A percentile compares a stretch with the other conserved stretches of the same genome.
phyloP scores from a whole-genome alignment of 2,888 invertebrate genomes.

The Bursaphelenchus okinawaensis region DNA sequence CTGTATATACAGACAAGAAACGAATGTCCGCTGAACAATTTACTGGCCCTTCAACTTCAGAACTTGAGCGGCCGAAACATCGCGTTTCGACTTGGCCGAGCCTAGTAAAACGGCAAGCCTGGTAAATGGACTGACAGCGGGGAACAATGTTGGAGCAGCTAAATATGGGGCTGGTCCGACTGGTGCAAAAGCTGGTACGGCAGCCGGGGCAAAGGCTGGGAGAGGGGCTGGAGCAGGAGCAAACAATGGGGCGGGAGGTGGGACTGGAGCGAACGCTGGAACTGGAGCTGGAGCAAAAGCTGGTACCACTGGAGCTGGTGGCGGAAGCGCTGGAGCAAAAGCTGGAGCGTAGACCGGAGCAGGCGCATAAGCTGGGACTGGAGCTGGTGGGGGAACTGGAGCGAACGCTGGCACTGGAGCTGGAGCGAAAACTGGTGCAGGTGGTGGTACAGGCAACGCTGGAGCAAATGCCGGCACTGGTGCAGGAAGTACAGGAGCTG shows the following conservation, averaged over 20 bases:
- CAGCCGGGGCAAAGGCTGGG: constrained; percentile 9
- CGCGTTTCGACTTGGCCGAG: constrained; percentile 11
- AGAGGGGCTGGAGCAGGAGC: constrained; percentile 8
- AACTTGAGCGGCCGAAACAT: not conserved
- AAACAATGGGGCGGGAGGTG: constrained; percentile 6
- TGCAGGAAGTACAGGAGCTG: not conserved
- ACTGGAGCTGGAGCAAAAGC: constrained; percentile 13
- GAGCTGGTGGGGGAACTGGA: not conserved
- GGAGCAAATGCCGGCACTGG: too few species aligned
- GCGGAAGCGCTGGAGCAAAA: too few species aligned
- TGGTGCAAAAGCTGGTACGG: constrained; percentile 10
- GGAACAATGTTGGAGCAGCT: not conserved
- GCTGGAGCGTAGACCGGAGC: too few species aligned
- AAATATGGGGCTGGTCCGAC: not conserved
- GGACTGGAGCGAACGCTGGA: not conserved
- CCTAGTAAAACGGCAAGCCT: constrained; percentile 11
- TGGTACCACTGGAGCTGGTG: too few species aligned
- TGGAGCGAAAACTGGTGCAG: constrained; percentile 8
- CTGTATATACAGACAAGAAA: not conserved
- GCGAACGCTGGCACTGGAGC: too few species aligned
- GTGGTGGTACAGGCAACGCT: too few species aligned
- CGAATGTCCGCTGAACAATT: not conserved
- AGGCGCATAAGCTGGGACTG: constrained; percentile 5
- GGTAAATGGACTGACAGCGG: not conserved
- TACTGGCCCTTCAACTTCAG: not conserved